Evolutionary conservation across 2,113 vertebrate genomes (phyloP).

Genomic region (Chaenogobius annularis): DNA sequence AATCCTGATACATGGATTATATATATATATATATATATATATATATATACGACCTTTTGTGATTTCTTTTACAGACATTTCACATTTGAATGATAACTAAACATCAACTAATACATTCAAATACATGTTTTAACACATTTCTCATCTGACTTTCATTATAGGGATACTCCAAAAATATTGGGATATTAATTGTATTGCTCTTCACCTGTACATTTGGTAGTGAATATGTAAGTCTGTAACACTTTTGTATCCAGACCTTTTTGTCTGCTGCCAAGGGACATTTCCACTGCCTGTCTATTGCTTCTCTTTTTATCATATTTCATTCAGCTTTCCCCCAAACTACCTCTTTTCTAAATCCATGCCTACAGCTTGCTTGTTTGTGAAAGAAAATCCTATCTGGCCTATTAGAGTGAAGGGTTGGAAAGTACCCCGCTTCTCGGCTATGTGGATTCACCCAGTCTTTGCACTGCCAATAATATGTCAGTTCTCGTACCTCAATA

Average conservation of each 20-base stretch:
- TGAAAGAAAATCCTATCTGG: slow-evolving; percentile 46
- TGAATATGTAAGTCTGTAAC: slow-evolving; percentile 32
- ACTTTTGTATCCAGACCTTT: slow-evolving; percentile 27
- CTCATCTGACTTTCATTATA: too few species aligned
- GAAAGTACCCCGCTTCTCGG: slow-evolving; percentile 40
- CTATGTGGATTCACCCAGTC: slow-evolving; percentile 62
- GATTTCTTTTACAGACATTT: too few species aligned
- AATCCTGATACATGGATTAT: too few species aligned
- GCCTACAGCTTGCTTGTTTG: slow-evolving; percentile 38
- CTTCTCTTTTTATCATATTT: slow-evolving; percentile 29
- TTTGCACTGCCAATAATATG: slow-evolving; percentile 47
- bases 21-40: too few species aligned
- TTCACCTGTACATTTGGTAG: slow-evolving; percentile 16
- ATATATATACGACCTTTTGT: too few species aligned
- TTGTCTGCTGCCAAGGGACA: slow-evolving; percentile 53
- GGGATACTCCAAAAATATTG: too few species aligned
- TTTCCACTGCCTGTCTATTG: slow-evolving; percentile 27
- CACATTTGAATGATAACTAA: too few species aligned
- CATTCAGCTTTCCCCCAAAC: slow-evolving; percentile 38
- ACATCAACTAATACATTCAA: too few species aligned
- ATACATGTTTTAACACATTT: too few species aligned
- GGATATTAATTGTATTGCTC: slow-evolving; percentile 1
- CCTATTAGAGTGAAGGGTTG: slow-evolving; percentile 50
- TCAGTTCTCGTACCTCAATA: slow-evolving; percentile 37
- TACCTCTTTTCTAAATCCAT: slow-evolving; percentile 37